Evolutionary conservation across 2,113 vertebrate genomes (phyloP).

Genomic region (Apus apus): DNA sequence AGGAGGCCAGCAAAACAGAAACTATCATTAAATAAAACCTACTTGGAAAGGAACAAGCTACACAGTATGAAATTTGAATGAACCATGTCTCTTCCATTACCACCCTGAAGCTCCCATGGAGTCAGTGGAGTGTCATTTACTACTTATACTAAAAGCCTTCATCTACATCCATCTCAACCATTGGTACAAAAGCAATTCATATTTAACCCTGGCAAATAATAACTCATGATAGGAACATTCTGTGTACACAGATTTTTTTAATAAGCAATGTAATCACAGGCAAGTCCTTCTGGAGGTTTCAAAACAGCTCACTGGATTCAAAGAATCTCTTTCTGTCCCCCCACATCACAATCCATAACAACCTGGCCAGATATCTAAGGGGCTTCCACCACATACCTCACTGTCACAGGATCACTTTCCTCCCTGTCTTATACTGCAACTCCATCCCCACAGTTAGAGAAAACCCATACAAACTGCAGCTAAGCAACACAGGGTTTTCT

Average conservation of each 20-base stretch:
- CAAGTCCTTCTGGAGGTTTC: not conserved
- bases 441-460: not conserved
- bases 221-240: not conserved
- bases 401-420: not conserved
- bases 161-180: not conserved
- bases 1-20: slow-evolving; percentile 9
- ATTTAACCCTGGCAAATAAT: slow-evolving; percentile 3
- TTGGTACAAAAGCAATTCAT: not conserved
- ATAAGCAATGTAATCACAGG: not conserved
- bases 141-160: not conserved
- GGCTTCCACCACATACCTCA: not conserved
- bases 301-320: not conserved
- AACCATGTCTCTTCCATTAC: not conserved
- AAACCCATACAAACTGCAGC: not conserved
- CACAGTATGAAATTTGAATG: not conserved
- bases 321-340: not conserved
- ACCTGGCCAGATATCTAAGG: not conserved
- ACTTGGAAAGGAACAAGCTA: not conserved
- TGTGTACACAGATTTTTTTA: not conserved
- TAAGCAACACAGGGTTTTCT: not conserved
- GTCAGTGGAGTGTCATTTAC: not conserved
- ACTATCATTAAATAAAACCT: slow-evolving; percentile 30
- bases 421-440: not conserved
- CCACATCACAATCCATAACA: not conserved
- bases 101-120: not conserved